A percentile compares a stretch with the other conserved stretches of the same genome.
These are phyloP conservation scores for Notechis scutatus DNA, from an alignment of 2,113 vertebrate species.

Conservation along the genomic window DNA sequence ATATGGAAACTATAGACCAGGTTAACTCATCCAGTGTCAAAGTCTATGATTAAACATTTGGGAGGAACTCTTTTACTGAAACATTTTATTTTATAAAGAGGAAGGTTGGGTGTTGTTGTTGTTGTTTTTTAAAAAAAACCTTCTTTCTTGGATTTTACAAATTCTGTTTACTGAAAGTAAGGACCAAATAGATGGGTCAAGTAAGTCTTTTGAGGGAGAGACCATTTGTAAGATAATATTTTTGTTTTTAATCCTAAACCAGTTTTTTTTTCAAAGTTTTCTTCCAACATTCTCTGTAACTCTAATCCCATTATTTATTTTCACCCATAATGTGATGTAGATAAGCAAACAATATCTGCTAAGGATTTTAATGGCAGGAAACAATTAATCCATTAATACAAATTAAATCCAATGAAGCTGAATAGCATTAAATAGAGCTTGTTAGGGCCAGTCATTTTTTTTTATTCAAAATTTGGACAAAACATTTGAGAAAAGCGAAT, in stretches of 20 bases:
- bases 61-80: background rate
- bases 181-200: background rate
- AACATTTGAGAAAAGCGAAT: background rate
- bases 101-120: background rate
- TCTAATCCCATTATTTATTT: background rate
- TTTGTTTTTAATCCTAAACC: background rate
- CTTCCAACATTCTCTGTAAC: background rate
- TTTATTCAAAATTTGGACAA: background rate
- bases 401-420: background rate
- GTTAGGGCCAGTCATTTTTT: background rate
- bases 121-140: too few relatives aligned
- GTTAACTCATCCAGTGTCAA: background rate
- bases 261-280: background rate
- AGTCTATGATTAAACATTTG: background rate
- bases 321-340: background rate
- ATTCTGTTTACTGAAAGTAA: background rate
- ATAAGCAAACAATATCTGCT: background rate
- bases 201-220: background rate
- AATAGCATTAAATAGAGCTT: background rate
- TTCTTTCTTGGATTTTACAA: background rate
- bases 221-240: background rate
- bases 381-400: background rate
- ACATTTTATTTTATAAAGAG: background rate
- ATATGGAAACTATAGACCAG: background rate
- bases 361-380: background rate